Conservation (phyloP, 2,113 vertebrate species). For the Shinisaurus crocodilurus region DNA sequence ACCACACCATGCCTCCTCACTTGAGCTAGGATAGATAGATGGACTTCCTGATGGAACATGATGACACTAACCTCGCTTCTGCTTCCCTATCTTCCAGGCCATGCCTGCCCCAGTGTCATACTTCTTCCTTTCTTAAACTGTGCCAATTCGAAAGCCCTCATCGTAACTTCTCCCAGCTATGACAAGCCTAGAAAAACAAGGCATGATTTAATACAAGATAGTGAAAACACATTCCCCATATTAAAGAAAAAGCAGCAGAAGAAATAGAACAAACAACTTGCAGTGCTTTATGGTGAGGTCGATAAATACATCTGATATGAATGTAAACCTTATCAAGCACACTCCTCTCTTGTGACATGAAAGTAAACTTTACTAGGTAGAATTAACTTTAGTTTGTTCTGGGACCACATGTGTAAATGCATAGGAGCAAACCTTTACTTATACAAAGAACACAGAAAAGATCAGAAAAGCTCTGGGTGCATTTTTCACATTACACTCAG, state of each 20-base stretch:
- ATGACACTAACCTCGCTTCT: too few relatives aligned
- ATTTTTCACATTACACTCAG: not conserved
- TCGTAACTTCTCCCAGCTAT: not conserved
- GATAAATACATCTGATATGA: not conserved
- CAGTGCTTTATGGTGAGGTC: not conserved
- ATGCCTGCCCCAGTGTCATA: not conserved
- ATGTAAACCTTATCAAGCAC: not conserved
- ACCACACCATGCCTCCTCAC: too few relatives aligned
- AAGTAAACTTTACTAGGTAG: not conserved
- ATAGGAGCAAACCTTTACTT: not conserved
- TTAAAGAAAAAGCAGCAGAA: not conserved
- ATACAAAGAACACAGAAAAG: not conserved
- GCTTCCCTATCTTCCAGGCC: not conserved
- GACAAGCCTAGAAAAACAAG: not conserved
- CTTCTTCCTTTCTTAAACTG: too few relatives aligned
- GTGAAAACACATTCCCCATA: not conserved
- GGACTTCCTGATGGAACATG: too few relatives aligned
- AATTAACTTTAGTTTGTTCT: not conserved
- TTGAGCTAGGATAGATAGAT: too few relatives aligned
- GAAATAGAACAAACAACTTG: not conserved
- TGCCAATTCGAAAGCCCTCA: not conserved
- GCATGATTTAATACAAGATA: not conserved
- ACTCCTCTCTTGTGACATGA: not conserved
- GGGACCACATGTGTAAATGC: not conserved
- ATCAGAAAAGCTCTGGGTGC: not conserved